Base-by-base conservation (phyloP, 92 coral and sea anemone genomes). In the Meandrina meandrites region DNA sequence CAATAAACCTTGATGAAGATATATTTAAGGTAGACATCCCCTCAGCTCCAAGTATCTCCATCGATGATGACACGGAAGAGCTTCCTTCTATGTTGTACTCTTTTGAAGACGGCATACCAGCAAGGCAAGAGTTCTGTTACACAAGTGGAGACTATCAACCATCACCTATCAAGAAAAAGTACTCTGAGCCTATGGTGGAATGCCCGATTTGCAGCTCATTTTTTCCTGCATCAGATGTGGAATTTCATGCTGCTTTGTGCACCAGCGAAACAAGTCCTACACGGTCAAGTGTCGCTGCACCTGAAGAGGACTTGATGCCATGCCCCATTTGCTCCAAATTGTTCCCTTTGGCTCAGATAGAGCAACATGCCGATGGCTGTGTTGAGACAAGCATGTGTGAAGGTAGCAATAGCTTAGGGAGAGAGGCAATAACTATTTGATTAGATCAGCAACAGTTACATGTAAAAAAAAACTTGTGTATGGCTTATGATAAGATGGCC, bases 121-220 rank as follows among this genome's bases (percentile, higher is more conserved):
- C 40, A n/a, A 58, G 32, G 27, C 54, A 75, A 50, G 67, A 84
- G 54, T 64, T 75, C 57, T 84, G 75, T 58, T 37, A 57, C 54
- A 48, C 53, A 7, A 12, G 37, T 35, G 31, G 19, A 6, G 79
- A 82, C n/a, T 47, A 31, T 16, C 50, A 28, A 30, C 74, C 34
- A 47, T 85, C 86, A 5, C 86, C 86, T 47, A 60, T 64, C 40
- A 82, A 62, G 48, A 47, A 71, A 22, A 78, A 76, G 13, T 56
- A 82, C 70, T 36, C 48, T 37, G 71, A 31, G 17, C 56, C 78
- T 27, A 21, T 88, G 5, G 91, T 92, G 16, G 90, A 93, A 75
- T 93, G 96, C 42, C 96, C 96, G 10, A 88, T 93, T 8, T 93
- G 96, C 37, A 50, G 76, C 14, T 68, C 82, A 64, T 82, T 92